A percentile compares a stretch with the other conserved stretches of the same genome.
Evolutionary conservation across 2,888 invertebrate species (phyloP).

Genomic region (Crematogaster levior): DNA sequence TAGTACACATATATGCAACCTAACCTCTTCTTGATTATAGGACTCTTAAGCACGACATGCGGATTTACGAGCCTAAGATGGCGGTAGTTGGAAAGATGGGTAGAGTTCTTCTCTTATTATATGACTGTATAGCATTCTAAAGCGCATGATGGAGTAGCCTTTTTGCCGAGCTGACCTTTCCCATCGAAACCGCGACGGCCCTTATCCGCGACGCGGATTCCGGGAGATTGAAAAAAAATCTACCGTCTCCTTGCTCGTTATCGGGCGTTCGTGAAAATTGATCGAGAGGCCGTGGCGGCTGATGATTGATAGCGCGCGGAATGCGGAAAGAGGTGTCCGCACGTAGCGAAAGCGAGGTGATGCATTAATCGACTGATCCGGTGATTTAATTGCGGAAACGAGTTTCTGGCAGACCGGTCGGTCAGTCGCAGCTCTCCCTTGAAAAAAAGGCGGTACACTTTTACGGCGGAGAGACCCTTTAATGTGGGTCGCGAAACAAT

Average conservation of each 20-base stretch:
- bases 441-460: slow-evolving; percentile 37
- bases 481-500: slow-evolving; percentile 13
- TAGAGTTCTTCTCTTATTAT: too few species aligned
- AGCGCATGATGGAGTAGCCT: slow-evolving; percentile 45
- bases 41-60: too few species aligned
- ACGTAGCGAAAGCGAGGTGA: slow-evolving; percentile 40
- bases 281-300: slow-evolving; percentile 33
- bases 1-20: too few species aligned
- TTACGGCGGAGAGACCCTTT: background rate
- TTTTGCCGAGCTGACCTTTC: slow-evolving; percentile 42
- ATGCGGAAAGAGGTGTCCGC: slow-evolving; percentile 31
- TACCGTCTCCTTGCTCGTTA: slow-evolving; percentile 36
- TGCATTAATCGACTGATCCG: slow-evolving; percentile 48
- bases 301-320: slow-evolving; percentile 40
- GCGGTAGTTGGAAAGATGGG: too few species aligned
- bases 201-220: slow-evolving; percentile 18
- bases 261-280: slow-evolving; percentile 48
- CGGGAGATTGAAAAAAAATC: slow-evolving; percentile 36
- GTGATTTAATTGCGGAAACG: slow-evolving; percentile 52
- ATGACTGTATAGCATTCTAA: too few species aligned
- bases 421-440: background rate
- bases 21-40: too few species aligned
- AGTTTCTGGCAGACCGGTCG: background rate
- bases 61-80: too few species aligned
- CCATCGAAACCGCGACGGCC: slow-evolving; percentile 17